These are phyloP conservation scores for Sebastes vulpes DNA, from an alignment of 2,797 vertebrate genomes.

Conservation along the genomic window DNA sequence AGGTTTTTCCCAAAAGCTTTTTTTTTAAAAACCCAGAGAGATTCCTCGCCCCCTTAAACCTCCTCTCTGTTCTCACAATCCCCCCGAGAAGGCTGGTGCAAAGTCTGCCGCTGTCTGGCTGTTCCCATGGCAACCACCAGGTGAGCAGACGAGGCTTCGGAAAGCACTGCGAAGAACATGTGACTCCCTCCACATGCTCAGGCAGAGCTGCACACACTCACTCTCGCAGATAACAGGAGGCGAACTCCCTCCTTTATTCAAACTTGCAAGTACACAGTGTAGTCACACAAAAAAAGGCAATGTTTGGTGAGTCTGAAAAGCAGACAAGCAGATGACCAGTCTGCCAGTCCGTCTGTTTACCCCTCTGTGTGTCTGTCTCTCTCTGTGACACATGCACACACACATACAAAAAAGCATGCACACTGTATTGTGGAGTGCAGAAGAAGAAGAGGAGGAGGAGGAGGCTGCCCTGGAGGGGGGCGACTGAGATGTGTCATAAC, in stretches of 20 bases:
- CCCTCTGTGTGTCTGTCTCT: conserved; percentile 49
- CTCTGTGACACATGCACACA: conserved; percentile 40
- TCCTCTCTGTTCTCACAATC: conserved; percentile 77
- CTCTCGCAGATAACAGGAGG: conserved; percentile 53
- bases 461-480: conserved; percentile 50
- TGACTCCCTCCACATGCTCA: conserved; percentile 79
- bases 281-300: conserved; percentile 41
- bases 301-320: conserved; percentile 50
- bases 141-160: conserved; percentile 84
- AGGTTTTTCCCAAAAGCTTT: conserved; percentile 16
- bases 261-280: conserved; percentile 63
- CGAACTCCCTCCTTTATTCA: conserved; percentile 48
- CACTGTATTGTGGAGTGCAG: conserved; percentile 48
- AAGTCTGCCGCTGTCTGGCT: conserved; percentile 87
- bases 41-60: conserved; percentile 68
- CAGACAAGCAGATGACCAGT: conserved; percentile 74
- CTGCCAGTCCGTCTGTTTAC: conserved; percentile 74
- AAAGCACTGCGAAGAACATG: conserved; percentile 78
- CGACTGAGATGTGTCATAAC: conserved; percentile 72
- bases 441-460: conserved; percentile 43
- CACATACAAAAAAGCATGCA: neutral
- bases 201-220: conserved; percentile 40
- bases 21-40: conserved; percentile 39
- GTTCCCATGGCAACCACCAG: conserved; percentile 90
- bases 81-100: conserved; percentile 79